Base-by-base conservation (phyloP, 2,113 vertebrate genomes). In the Actinemys pallida region DNA sequence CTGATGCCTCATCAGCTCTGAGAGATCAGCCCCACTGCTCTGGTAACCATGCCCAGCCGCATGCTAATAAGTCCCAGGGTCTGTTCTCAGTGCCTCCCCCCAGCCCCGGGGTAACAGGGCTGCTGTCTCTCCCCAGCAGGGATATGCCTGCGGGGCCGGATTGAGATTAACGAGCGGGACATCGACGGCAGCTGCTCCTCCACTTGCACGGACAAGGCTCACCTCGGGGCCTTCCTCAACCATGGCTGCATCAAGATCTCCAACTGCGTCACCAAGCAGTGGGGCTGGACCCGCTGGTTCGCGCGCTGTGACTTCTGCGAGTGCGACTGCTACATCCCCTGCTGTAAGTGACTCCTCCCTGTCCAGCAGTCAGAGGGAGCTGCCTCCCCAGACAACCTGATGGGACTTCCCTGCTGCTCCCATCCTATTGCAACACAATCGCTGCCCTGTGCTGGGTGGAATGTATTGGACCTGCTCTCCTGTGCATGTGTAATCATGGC, bases 271-370 rank as follows among this genome's bases (percentile, higher is more conserved):
- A 97, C 98, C 93, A 99, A 99, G 94, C 92, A 84, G 53, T 96
- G 96, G 0, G 98, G 98, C 95, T 99, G 99, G 99, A 98, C 98
- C 17, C 97, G 97, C 35, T 99, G 99, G 98, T 98, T 99, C 92
- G 81, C 95, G 57, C 97, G 97, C 95, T 99, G 98, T 0, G 94
- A 98, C 47, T 62, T 97, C 56, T 99, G 99, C 3, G 97, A 99
- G 95, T 99, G 99, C 2, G 98, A 99, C 96, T 99, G 99, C 80
- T 96, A 98, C 39, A 75, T 98, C 45, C 98, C 98, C 0, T 99
- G 99, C 12, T 84, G 98, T 98, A 95, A 97, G 98, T 90, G 29
- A 39, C n/a, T 14, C n/a, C 65, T 10, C 22, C 14, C 54, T 20
- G 6, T 8, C 10, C 9, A 12, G 6, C 20, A 39, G 14, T 4